Evolutionary conservation across 2,797 vertebrate species (phyloP).

Genomic region (Girardinus metallicus): DNA sequence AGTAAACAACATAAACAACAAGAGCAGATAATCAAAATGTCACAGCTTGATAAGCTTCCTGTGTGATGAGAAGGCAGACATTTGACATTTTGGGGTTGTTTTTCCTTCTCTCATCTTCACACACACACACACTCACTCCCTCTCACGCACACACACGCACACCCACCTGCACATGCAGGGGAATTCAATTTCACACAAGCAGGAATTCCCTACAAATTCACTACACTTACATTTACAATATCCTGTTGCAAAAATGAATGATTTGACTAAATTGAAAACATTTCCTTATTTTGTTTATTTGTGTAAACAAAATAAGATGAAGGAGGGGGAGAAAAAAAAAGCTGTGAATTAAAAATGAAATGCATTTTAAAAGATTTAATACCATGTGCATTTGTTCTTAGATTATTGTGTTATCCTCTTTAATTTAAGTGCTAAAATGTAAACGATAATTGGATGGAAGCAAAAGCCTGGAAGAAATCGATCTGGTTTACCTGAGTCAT

Average conservation of each 20-base stretch:
- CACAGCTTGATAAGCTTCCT: slow-evolving; percentile 64
- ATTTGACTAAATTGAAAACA: background rate
- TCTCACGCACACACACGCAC: background rate
- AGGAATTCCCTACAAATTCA: background rate
- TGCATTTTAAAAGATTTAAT: too few species aligned
- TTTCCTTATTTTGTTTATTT: background rate
- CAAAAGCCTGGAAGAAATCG: background rate
- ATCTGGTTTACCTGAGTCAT: background rate
- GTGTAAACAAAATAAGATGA: background rate
- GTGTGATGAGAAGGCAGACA: slow-evolving; percentile 55
- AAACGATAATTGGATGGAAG: background rate
- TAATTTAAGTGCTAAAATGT: background rate
- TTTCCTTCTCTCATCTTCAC: slow-evolving; percentile 27
- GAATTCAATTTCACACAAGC: slow-evolving; percentile 14
- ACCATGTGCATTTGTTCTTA: background rate
- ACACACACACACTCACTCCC: background rate
- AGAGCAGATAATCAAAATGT: slow-evolving; percentile 59
- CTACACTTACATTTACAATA: background rate
- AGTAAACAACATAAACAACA: slow-evolving; percentile 58
- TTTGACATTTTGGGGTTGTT: slow-evolving; percentile 63
- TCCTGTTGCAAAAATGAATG: background rate
- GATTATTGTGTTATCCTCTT: background rate
- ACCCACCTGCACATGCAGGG: background rate
- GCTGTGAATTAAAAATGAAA: background rate
- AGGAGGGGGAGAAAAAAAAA: background rate